Percentiles rank a stretch among this genome's conserved stretches.
These are phyloP conservation scores for Rhadina sibilatrix DNA, from an alignment of 2,113 vertebrate genomes.

Conservation along the genomic window DNA sequence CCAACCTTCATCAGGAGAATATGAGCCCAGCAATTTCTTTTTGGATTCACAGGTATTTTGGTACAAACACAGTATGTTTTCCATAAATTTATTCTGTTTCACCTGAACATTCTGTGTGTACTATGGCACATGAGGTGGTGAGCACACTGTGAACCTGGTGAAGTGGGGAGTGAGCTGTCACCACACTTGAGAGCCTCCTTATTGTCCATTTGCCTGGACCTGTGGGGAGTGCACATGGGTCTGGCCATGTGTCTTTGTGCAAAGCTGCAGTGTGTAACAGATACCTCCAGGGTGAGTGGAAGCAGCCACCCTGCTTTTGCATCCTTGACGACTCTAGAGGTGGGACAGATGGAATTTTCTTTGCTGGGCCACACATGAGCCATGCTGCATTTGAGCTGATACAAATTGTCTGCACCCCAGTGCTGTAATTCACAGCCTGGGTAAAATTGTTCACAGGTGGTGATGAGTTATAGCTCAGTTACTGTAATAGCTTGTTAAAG, in stretches of 20 bases:
- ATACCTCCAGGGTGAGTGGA: background rate
- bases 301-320: background rate
- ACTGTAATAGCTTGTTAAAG: background rate
- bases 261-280: background rate
- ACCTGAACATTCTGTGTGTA: background rate
- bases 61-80: background rate
- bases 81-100: background rate
- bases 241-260: background rate
- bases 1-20: background rate
- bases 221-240: rapidly evolving
- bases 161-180: background rate
- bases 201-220: background rate
- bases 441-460: background rate
- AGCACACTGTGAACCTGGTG: background rate
- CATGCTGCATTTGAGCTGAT: background rate
- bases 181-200: background rate
- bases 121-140: background rate
- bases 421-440: background rate
- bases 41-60: background rate
- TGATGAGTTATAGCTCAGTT: background rate
- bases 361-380: background rate
- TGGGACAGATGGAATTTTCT: background rate
- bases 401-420: background rate
- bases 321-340: background rate
- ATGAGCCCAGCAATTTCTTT: background rate